A percentile compares a stretch with the other conserved stretches of the same genome.
Evolutionary conservation across 1,140 invertebrate genomes (phyloP).

Genomic region (Neodiprion virginianus): DNA sequence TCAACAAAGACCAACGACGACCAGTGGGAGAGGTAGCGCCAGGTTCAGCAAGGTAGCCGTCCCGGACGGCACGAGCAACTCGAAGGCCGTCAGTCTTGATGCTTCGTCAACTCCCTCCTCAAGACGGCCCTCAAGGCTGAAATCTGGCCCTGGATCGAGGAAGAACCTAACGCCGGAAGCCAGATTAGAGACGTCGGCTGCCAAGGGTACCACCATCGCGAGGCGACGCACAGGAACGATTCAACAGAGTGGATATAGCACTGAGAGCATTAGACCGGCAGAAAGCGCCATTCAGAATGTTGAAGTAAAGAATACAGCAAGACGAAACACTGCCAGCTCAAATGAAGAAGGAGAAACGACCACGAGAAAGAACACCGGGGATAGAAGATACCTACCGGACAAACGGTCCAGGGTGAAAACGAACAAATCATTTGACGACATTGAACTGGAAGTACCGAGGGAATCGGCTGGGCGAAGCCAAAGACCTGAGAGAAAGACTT

Average conservation of each 20-base stretch:
- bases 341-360: conserved; percentile 12
- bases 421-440: not conserved
- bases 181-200: not conserved
- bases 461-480: not conserved
- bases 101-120: no score
- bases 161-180: not conserved
- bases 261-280: not conserved
- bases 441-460: not conserved
- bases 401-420: not conserved
- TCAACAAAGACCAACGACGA: conserved; percentile 33
- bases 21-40: conserved; percentile 37
- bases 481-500: not conserved
- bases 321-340: conserved; percentile 14
- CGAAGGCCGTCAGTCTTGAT: not conserved
- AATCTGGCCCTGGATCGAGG: not conserved
- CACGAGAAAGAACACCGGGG: conserved; percentile 20
- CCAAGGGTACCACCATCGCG: conserved; percentile 18
- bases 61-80: conserved; percentile 20
- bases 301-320: conserved; percentile 15
- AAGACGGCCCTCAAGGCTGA: not conserved
- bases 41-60: conserved; percentile 38
- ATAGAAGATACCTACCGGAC: conserved; percentile 19
- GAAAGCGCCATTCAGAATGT: conserved; percentile 15
- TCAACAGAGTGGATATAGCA: not conserved
- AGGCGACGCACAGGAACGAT: not conserved